phyloP scores from a whole-genome alignment of 1,140 invertebrate genomes.

The Carposina sasakii region DNA sequence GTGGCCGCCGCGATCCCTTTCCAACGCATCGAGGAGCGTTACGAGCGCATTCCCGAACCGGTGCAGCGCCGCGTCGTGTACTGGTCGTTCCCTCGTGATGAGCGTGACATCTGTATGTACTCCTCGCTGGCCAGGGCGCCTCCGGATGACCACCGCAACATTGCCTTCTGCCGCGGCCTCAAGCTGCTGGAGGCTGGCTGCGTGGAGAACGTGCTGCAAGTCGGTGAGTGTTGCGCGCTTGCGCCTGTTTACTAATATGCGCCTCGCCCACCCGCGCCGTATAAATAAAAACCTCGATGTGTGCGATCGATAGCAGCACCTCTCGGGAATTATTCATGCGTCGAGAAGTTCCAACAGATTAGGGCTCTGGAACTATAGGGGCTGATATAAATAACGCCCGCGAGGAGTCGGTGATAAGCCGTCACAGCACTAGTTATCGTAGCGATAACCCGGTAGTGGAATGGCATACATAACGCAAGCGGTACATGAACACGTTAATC shows the following conservation, averaged over 20 bases:
- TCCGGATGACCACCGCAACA: constrained; percentile 80
- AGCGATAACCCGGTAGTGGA: too few species aligned
- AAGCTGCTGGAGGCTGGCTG: constrained; percentile 85
- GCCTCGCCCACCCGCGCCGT: constrained; percentile 69
- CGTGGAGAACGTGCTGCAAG: constrained; percentile 89
- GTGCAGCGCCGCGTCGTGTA: constrained; percentile 90
- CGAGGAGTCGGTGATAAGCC: neutral
- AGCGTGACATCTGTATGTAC: constrained; percentile 92
- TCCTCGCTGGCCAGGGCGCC: constrained; percentile 82
- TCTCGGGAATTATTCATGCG: constrained; percentile 70
- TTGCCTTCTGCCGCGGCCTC: constrained; percentile 89
- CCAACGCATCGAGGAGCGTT: constrained; percentile 89
- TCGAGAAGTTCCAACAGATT: constrained; percentile 57
- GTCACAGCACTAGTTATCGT: neutral
- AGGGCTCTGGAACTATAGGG: constrained; percentile 30
- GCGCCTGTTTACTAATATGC: constrained; percentile 72
- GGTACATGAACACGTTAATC: constrained; percentile 18
- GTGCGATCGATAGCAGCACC: constrained; percentile 70
- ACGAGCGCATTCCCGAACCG: constrained; percentile 89
- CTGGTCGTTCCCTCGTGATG: constrained; percentile 91
- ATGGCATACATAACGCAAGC: constrained; percentile 13
- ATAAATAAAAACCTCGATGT: constrained; percentile 71
- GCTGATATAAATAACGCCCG: constrained; percentile 9
- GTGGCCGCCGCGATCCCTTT: constrained; percentile 89
- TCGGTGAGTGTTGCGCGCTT: constrained; percentile 82